phyloP scores from a whole-genome alignment of 2,888 invertebrate genomes.

The Rhopalosiphum nymphaeae region DNA sequence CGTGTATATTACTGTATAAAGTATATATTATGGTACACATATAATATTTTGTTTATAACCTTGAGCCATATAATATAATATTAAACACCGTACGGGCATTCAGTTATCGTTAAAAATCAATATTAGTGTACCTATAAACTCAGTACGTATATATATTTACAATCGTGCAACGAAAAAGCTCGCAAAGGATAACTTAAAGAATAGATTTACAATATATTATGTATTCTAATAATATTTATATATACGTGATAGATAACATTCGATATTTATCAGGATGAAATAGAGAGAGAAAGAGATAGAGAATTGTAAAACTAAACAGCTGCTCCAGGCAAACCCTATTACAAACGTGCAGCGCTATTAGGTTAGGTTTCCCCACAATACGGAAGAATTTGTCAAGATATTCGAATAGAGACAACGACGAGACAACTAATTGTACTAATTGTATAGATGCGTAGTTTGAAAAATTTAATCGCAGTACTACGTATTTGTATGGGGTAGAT shows the following conservation, averaged over 20 bases:
- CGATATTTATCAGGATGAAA: background rate
- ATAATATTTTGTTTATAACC: conserved; percentile 26
- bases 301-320: background rate
- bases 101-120: conserved; percentile 60
- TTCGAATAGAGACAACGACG: background rate
- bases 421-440: too few relatives aligned
- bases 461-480: background rate
- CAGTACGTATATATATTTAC: background rate
- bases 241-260: background rate
- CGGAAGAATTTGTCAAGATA: background rate
- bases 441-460: background rate
- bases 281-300: background rate
- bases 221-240: background rate
- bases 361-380: background rate
- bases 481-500: background rate
- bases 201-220: background rate
- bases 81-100: conserved; percentile 22
- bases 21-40: background rate
- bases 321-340: background rate
- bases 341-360: background rate
- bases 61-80: conserved; percentile 18
- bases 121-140: conserved; percentile 28
- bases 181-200: background rate
- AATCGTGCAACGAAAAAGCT: background rate
- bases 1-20: background rate